Base-by-base conservation (phyloP, 2,113 vertebrate species). In the Psophia crepitans region DNA sequence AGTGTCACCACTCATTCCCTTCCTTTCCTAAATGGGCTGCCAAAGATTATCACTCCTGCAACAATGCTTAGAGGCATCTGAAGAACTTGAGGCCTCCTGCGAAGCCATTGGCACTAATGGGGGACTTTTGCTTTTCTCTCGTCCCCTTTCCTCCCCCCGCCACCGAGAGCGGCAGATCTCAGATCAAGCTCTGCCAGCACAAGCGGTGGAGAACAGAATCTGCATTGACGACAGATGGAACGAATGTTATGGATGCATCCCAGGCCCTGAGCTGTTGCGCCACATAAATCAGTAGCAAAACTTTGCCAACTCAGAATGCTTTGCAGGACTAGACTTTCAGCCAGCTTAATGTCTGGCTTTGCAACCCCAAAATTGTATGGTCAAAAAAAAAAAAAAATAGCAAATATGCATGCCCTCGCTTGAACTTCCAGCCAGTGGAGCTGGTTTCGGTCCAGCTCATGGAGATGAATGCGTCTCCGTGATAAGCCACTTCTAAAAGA, bases 201-300 rank as follows among this genome's bases (percentile, higher is more conserved):
- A 32, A 81, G 94, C 16, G 0, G 86, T 71, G 89, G 58, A 93
- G 91, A 95, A 87, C 75, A 85, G 91, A 95, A 95, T 95, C 96
- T 77, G 74, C 89, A 22, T 82, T 87, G 96, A 96, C 44, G 70
- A 96, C 93, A 97, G 96, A 97, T 94, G 96, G 96, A 97, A 96
- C 89, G 21, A 97, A 96, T 96, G 96, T 80, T 93, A 95, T 83
- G 87, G 92, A 96, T 77, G 87, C 93, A 96, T 95, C 92, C 96
- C 95, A 93, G 94, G 78, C 93, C 93, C 37, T 11, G 78, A 87
- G 84, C 90, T 94, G 78, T 85, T 96, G 96, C 58, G 70, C 92
- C 90, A 95, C 96, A 93, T 97, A 96, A 96, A 96, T 96, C 95
- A 96, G 84, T 11, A 83, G 66, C 78, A 80, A 73, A 96, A 88